Conservation (phyloP, 2,888 invertebrate species). For the Hirtodrosophila confusa region DNA sequence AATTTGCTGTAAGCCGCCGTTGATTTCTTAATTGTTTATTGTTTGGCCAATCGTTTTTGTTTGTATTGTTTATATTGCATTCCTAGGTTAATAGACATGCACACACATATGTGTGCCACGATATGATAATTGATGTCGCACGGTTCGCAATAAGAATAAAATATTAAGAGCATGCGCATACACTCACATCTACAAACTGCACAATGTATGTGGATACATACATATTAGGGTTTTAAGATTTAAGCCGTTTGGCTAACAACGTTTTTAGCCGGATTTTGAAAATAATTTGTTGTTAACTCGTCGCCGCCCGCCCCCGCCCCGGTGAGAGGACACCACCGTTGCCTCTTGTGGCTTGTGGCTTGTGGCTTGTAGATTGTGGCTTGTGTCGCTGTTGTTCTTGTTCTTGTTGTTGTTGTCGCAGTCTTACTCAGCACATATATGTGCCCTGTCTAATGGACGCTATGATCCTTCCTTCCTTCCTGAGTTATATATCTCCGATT, state of each 20-base stretch:
- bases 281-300: too few species aligned
- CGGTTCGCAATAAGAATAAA: conserved; percentile 21
- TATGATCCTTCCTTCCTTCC: conserved; percentile 16
- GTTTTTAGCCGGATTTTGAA: background rate
- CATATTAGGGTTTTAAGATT: conserved; percentile 49
- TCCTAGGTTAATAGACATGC: background rate
- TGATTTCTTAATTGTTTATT: too few species aligned
- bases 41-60: too few species aligned
- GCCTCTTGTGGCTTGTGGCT: background rate
- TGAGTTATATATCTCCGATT: background rate
- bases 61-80: background rate
- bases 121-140: conserved; percentile 3
- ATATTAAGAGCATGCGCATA: conserved; percentile 49
- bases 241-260: conserved; percentile 36
- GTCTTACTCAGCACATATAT: conserved; percentile 8
- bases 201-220: conserved; percentile 52
- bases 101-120: background rate
- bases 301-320: background rate
- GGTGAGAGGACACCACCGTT: background rate
- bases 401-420: conserved; percentile 6
- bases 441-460: conserved; percentile 1
- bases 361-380: background rate
- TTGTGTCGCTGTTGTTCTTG: background rate
- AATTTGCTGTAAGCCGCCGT: too few species aligned
- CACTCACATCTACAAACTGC: conserved; percentile 37